A percentile compares a stretch with the other conserved stretches of the same genome.
Conservation (phyloP, 2,888 invertebrate species). For the Eupithecia pulchellata region DNA sequence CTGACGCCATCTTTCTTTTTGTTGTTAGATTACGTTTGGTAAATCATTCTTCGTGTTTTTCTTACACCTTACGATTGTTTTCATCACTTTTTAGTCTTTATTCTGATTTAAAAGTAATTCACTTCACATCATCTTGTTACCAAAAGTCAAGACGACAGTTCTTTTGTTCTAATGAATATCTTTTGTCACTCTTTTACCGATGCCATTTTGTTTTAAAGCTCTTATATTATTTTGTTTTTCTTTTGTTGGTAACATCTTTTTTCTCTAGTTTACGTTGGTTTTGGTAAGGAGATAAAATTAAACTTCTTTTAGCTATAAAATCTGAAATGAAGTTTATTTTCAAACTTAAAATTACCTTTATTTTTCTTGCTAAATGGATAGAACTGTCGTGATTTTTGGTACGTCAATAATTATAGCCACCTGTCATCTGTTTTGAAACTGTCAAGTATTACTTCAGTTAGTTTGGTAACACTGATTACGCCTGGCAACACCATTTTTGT, state of each 20-base stretch:
- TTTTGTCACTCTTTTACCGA: neutral
- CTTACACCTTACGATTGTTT: neutral
- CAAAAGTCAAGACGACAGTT: neutral
- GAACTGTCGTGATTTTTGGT: too few species aligned
- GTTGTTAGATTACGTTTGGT: neutral
- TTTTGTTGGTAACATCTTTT: neutral
- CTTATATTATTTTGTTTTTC: neutral
- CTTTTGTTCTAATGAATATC: conserved; percentile 22
- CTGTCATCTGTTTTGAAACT: too few species aligned
- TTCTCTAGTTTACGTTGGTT: neutral
- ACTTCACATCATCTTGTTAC: conserved; percentile 1
- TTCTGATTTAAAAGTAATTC: conserved; percentile 24
- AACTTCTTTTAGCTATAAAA: neutral
- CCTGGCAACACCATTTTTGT: too few species aligned
- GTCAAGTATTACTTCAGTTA: too few species aligned
- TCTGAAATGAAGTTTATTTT: neutral
- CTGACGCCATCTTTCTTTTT: conserved; percentile 71
- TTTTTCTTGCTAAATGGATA: too few species aligned
- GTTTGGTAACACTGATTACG: too few species aligned
- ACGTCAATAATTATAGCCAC: too few species aligned
- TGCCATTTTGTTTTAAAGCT: neutral
- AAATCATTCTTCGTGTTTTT: neutral
- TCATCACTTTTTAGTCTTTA: conserved; percentile 16
- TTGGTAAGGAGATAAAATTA: conserved; percentile 14
- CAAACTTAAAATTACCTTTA: conserved; percentile 1